Base-by-base conservation (phyloP, 2,888 invertebrate species). In the Crocallis elinguaria region DNA sequence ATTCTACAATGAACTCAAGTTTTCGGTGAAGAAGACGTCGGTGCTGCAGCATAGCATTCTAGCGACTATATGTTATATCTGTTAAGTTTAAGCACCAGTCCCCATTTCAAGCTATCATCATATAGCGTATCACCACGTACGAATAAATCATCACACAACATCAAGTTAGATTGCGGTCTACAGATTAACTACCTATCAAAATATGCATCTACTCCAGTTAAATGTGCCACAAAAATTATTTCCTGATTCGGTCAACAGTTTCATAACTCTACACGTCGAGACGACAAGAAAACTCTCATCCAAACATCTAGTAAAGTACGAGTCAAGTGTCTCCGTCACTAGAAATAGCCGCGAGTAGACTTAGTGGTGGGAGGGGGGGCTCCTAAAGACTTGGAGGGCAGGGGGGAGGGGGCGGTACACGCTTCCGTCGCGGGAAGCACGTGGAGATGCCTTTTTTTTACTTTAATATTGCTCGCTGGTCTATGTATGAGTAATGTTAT, bases 301-400 rank as follows among this genome's bases (percentile, higher is more conserved):
- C 71, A 83, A 79, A 81, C 75, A 77, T 77, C 67, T 73, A 73
- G 74, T 80, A 73, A 82, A 82, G 84, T 81, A 81, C 80, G 75
- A 73, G 78, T 80, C 79, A 83, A 88, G 86, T 88, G 87, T 88
- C 88, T 81, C 86, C 68, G 76, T 65, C 69, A 78, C 82, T 83
- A 78, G 83, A 85, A 86, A 86, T 86, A 86, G 83, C 79, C 63
- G 69, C 68, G 70, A 75, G 75, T 78, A 77, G 76, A 65, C 66
- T 36, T 66, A 71, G 65, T 64, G 58, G 56, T 65, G 57, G 57
- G 51, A 12, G 52, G 58, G 65, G 49, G 33, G n/a, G 17, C n/a
- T 29, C n/a, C 12, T 27, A 51, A 57, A 55, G 59, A 53, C 57
- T 50, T 50, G 44, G 49, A 30, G 49, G 51, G 48, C 52, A 60